These are phyloP conservation scores for Lithophane leautieri DNA, from an alignment of 2,888 invertebrate species.

Conservation along the genomic window DNA sequence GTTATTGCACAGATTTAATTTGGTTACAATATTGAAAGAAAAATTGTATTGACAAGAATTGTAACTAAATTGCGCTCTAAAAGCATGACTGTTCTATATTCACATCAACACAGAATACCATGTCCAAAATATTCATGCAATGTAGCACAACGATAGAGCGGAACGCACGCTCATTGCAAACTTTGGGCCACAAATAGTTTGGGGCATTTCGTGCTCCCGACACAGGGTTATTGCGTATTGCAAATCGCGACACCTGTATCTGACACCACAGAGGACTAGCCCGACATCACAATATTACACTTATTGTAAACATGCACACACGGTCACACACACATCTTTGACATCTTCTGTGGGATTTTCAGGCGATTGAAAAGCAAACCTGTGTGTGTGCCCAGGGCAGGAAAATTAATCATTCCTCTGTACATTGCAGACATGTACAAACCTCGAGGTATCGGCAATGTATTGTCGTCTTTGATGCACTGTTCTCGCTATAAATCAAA, in stretches of 20 bases:
- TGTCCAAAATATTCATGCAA: constrained; percentile 39
- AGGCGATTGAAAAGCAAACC: constrained; percentile 44
- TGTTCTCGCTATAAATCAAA: constrained; percentile 48
- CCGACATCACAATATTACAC: constrained; percentile 76
- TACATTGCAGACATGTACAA: constrained; percentile 65
- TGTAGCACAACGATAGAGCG: constrained; percentile 40
- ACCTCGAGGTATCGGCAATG: constrained; percentile 63
- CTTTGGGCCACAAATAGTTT: constrained; percentile 73
- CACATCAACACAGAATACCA: constrained; percentile 19
- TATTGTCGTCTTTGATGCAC: constrained; percentile 60
- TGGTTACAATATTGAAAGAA: not conserved
- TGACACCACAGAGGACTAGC: constrained; percentile 74
- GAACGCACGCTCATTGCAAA: constrained; percentile 57
- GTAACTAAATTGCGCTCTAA: not conserved
- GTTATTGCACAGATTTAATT: constrained; percentile 1
- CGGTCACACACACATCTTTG: constrained; percentile 13
- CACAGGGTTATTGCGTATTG: constrained; percentile 78
- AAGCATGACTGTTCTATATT: constrained; percentile 11
- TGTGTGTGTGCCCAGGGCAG: constrained; percentile 53
- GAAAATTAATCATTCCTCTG: constrained; percentile 71
- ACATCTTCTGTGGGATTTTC: constrained; percentile 36
- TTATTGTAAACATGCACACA: constrained; percentile 71
- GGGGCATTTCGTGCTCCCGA: constrained; percentile 71
- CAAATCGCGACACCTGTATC: constrained; percentile 82
- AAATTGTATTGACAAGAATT: no score